Base-by-base conservation (phyloP, 2,888 invertebrate species). In the Erebia palarica region DNA sequence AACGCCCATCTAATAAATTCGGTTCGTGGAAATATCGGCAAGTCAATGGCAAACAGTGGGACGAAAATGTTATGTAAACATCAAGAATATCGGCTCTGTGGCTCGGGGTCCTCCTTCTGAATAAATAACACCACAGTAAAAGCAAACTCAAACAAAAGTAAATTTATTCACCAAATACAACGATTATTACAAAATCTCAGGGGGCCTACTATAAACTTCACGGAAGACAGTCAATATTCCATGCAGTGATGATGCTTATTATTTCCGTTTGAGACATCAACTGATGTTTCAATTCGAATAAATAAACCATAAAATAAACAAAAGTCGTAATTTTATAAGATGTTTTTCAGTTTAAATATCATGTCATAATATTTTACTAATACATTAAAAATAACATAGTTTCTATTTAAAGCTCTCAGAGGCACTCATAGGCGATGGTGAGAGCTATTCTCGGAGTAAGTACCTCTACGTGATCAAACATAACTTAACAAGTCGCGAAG, bases 121-220 rank as follows among this genome's bases (percentile, higher is more conserved):
- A 91, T 91, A 92, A 92, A 92, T 89, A 92, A 88, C 84, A 84
- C 82, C 79, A 83, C 83, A 86, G 87, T 86, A 83, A 88, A 89
- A 86, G 88, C 87, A 89, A 91, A 91, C 88, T 89, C 91, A 92
- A 92, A 92, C 90, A 91, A 90, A 91, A 90, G 89, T 87, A 90
- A 91, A 92, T 92, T 91, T 91, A 92, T 92, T 92, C 91, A 87
- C 86, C 91, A 92, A 92, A 92, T 89, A 91, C 88, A 84, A 84
- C 91, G 90, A 92, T 91, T 92, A 92, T 90, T 91, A 91, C 87
- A 85, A 89, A 87, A 90, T 90, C 86, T 87, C 84, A 78, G 82
- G 87, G n/a, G 49, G 47, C 13, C 14, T 63, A 63, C 47, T 49
- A 63, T 47, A 18, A 63, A 49, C 47, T 63, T 47, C 36, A 16